These are phyloP conservation scores for Diachrysia chrysitis DNA, from an alignment of 2,888 invertebrate species.

Conservation along the genomic window DNA sequence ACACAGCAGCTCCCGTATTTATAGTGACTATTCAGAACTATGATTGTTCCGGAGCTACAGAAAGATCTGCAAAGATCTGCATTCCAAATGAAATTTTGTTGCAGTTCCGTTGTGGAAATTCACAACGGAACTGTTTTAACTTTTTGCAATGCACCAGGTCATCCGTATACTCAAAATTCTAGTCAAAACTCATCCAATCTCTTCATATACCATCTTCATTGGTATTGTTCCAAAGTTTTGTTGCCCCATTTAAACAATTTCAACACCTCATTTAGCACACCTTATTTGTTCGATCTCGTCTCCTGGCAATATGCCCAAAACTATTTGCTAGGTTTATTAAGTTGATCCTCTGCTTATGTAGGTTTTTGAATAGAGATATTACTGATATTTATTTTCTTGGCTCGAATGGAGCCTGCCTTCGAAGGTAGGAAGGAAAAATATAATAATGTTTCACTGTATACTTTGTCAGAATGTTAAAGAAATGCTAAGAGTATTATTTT, in stretches of 20 bases:
- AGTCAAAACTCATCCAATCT: neutral
- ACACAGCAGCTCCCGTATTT: too few relatives aligned
- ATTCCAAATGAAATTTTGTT: too few relatives aligned
- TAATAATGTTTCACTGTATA: neutral
- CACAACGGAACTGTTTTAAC: constrained; percentile 1
- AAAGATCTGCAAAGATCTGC: neutral
- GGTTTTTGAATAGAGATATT: constrained; percentile 11
- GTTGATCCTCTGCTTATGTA: constrained; percentile 5
- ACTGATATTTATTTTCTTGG: constrained; percentile 7
- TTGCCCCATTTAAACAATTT: constrained; percentile 50
- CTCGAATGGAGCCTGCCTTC: neutral
- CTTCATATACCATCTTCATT: constrained; percentile 21
- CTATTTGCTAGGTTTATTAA: constrained; percentile 43
- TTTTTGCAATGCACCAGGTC: neutral
- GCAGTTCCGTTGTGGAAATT: too few relatives aligned
- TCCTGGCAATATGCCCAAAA: constrained; percentile 49
- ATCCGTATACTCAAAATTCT: neutral
- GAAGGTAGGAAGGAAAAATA: neutral
- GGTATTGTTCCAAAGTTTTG: constrained; percentile 54
- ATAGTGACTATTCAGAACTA: too few relatives aligned
- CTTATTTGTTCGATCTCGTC: constrained; percentile 27
- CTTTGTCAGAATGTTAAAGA: neutral
- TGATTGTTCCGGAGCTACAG: neutral
- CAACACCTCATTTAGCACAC: constrained; percentile 55
- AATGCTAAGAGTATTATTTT: neutral